Conservation (phyloP, 2,113 vertebrate genomes). For the Rhinoptilus africanus region DNA sequence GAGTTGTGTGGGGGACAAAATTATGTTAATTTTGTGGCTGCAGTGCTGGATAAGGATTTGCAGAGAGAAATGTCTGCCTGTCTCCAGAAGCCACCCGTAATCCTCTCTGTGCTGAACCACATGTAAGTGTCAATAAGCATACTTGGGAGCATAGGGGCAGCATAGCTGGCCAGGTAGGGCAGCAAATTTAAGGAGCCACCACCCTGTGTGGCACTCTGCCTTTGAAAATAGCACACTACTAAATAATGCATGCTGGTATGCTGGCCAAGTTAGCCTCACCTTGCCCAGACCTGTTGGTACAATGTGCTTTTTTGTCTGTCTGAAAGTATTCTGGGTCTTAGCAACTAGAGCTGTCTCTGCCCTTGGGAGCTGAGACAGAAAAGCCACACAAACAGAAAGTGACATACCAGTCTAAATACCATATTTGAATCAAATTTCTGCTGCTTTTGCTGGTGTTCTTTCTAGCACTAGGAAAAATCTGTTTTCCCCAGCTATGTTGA, state of each 20-base stretch:
- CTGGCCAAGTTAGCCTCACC: conserved; percentile 42
- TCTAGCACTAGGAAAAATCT: not conserved
- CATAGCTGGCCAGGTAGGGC: conserved; percentile 8
- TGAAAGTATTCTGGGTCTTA: conserved; percentile 29
- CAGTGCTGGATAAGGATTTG: not conserved
- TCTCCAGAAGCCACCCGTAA: not conserved
- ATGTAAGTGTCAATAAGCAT: conserved; percentile 34
- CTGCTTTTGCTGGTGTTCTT: not conserved
- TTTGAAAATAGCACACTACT: conserved; percentile 59
- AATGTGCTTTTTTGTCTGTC: conserved; percentile 45
- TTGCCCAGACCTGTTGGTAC: conserved; percentile 60
- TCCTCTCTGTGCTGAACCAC: conserved; percentile 18
- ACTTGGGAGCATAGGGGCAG: conserved; percentile 14
- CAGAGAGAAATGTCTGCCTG: not conserved
- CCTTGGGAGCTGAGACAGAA: conserved; percentile 44
- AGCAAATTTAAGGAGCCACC: conserved; percentile 35
- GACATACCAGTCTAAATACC: not conserved
- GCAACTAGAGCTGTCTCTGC: conserved; percentile 39
- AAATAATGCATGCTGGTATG: conserved; percentile 53
- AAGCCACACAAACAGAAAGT: conserved; percentile 6
- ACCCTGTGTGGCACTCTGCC: conserved; percentile 54
- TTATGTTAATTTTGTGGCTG: conserved; percentile 36
- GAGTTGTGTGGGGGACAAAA: conserved; percentile 2
- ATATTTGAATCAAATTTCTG: not conserved
- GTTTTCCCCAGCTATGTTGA: not conserved